Evolutionary conservation across 2,888 invertebrate genomes (phyloP).

Genomic region (Ceriagrion tenellum): DNA sequence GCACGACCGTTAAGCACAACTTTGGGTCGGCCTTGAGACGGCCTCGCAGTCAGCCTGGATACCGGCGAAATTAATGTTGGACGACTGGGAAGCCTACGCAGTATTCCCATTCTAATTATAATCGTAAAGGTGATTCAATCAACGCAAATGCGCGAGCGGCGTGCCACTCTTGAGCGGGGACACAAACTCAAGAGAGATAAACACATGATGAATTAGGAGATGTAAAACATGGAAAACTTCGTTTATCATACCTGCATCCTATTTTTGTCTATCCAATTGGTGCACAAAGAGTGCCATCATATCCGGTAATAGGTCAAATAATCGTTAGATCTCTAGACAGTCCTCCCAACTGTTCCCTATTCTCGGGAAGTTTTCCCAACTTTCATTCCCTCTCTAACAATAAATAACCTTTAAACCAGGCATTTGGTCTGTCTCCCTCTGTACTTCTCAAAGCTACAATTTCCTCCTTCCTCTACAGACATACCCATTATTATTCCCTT

Average conservation of each 20-base stretch:
- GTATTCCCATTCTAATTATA: background rate
- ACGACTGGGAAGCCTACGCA: background rate
- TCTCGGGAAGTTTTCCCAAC: too few relatives aligned
- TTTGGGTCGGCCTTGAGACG: slow-evolving; percentile 24
- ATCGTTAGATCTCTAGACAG: too few relatives aligned
- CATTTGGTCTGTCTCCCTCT: too few relatives aligned
- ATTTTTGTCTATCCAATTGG: background rate
- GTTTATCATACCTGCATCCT: background rate
- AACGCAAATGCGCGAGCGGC: background rate
- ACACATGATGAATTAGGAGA: background rate
- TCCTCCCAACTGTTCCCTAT: too few relatives aligned
- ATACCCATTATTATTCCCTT: too few relatives aligned
- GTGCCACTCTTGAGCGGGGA: background rate
- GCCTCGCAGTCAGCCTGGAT: background rate
- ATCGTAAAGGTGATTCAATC: background rate
- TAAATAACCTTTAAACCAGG: too few relatives aligned
- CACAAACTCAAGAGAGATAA: background rate
- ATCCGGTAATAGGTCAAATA: too few relatives aligned
- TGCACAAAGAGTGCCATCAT: too few relatives aligned
- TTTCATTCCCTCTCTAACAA: too few relatives aligned
- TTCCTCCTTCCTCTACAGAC: too few relatives aligned
- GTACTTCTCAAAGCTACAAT: too few relatives aligned
- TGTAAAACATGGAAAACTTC: background rate
- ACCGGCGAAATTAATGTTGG: background rate
- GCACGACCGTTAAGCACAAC: background rate